Evolutionary conservation across 2,113 vertebrate species (phyloP).

Genomic region (Leptocoma aspasia): DNA sequence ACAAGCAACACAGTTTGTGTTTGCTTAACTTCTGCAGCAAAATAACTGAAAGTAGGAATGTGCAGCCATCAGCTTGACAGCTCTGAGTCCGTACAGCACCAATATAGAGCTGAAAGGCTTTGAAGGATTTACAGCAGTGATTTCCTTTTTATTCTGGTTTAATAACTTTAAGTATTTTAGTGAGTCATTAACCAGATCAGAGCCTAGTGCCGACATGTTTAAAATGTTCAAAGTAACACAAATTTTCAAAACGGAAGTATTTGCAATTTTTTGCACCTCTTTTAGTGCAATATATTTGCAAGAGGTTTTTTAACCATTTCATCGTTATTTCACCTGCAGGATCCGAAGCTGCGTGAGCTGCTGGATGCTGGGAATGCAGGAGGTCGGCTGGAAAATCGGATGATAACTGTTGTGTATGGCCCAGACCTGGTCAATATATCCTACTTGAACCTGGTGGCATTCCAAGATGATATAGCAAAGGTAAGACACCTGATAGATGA

Average conservation of each 20-base stretch:
- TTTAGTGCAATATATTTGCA: background rate
- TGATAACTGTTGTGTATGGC: constrained; percentile 93
- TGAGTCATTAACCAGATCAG: background rate
- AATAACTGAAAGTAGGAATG: background rate
- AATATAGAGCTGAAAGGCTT: background rate
- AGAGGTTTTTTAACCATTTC: background rate
- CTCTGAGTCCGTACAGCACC: background rate
- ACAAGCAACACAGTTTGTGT: background rate
- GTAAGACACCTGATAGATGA: constrained; percentile 48
- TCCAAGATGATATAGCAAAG: constrained; percentile 95
- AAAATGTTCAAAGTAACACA: background rate
- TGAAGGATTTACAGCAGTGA: background rate
- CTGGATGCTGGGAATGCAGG: constrained; percentile 85
- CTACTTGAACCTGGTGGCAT: constrained; percentile 93
- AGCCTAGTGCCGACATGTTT: background rate
- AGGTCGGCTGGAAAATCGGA: constrained; percentile 87
- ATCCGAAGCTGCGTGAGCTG: constrained; percentile 89
- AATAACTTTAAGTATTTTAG: background rate
- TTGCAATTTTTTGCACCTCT: background rate
- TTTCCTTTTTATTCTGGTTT: background rate
- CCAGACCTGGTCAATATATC: constrained; percentile 94
- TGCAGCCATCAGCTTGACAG: background rate
- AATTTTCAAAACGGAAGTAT: background rate
- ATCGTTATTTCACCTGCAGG: constrained; percentile 65
- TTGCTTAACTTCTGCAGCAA: background rate